Evolutionary conservation across 2,113 vertebrate genomes (phyloP).

Genomic region (Eulemur rufifrons): DNA sequence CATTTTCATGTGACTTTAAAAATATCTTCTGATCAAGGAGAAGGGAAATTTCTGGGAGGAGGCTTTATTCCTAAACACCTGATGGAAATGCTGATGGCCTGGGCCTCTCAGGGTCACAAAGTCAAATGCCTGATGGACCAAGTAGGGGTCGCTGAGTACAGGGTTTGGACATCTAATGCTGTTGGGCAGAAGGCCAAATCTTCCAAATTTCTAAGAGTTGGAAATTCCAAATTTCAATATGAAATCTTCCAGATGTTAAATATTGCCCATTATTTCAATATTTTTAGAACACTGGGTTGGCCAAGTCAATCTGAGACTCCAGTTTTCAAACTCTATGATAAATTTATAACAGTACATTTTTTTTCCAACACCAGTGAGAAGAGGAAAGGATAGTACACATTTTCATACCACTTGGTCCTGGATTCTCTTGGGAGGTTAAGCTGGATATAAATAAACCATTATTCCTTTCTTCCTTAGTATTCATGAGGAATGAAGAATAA

Average conservation of each 20-base stretch:
- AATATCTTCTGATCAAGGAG: neutral
- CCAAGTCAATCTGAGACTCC: neutral
- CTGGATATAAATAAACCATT: neutral
- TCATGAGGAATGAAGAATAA: neutral
- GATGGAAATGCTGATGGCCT: neutral
- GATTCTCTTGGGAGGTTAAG: neutral
- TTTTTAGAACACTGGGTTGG: neutral
- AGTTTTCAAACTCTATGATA: neutral
- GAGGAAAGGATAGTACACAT: neutral
- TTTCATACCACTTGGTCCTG: neutral
- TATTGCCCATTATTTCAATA: neutral
- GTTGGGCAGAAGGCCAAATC: neutral
- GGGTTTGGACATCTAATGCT: neutral
- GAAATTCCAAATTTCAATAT: neutral
- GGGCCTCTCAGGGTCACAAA: neutral
- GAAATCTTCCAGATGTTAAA: neutral
- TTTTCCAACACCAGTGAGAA: too few species aligned
- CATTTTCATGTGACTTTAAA: neutral
- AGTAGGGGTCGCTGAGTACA: neutral
- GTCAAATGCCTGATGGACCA: neutral
- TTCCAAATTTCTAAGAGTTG: neutral
- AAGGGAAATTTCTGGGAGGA: neutral
- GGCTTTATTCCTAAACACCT: neutral
- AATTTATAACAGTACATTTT: neutral
- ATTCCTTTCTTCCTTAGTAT: neutral